Conservation (phyloP, 2,113 vertebrate species). For the Erpornis zantholeuca region DNA sequence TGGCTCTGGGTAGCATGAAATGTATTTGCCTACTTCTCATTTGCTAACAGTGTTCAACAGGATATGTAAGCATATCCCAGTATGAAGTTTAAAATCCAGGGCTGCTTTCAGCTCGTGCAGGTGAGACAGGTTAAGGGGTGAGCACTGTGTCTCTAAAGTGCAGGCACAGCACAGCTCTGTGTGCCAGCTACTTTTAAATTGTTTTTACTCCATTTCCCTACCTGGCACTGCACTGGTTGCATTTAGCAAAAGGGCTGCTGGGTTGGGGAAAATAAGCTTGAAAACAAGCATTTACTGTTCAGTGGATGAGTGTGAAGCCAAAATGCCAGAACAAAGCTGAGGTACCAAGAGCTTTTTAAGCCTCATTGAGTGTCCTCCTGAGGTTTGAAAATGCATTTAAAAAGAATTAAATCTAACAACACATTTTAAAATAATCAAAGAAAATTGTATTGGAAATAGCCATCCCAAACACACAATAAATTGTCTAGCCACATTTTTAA, state of each 20-base stretch:
- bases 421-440: slow-evolving; percentile 64
- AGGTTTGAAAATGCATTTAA: slow-evolving; percentile 37
- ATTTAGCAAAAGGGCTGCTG: background rate
- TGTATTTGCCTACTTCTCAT: background rate
- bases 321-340: slow-evolving; percentile 25
- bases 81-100: background rate
- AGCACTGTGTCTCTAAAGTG: rapidly evolving
- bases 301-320: slow-evolving; percentile 5
- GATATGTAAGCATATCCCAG: background rate
- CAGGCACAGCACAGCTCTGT: rapidly evolving
- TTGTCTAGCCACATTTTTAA: slow-evolving; percentile 53
- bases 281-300: slow-evolving; percentile 45
- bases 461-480: slow-evolving; percentile 52
- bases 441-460: slow-evolving; percentile 54
- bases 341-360: slow-evolving; percentile 5
- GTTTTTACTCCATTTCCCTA: background rate
- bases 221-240: background rate
- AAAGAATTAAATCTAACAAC: slow-evolving; percentile 48
- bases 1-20: background rate
- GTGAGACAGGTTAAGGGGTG: background rate
- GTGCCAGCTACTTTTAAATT: background rate
- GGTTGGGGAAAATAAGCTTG: background rate
- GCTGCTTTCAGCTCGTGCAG: background rate
- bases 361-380: slow-evolving; percentile 14
- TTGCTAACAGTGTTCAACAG: background rate